Evolutionary conservation across 2,797 vertebrate genomes (phyloP).

Genomic region (Platalea minor): DNA sequence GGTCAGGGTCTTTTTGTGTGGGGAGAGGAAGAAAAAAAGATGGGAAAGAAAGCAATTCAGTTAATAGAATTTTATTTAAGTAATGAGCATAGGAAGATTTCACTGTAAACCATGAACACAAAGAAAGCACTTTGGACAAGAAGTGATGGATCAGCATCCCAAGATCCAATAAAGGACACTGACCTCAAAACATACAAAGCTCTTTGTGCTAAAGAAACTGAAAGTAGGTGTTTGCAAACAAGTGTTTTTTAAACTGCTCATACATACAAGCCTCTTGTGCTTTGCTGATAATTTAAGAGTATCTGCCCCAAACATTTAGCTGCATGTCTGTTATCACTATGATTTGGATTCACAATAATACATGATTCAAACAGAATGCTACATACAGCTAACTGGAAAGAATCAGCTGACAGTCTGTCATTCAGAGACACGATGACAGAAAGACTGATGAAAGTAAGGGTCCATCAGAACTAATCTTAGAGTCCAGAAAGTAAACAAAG

Average conservation of each 20-base stretch:
- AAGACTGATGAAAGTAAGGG: neutral
- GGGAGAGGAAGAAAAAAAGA: neutral
- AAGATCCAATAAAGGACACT: neutral
- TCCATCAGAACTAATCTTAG: neutral
- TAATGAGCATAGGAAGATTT: neutral
- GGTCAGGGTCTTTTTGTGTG: neutral
- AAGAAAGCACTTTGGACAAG: neutral
- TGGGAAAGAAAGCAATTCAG: neutral
- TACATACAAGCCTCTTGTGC: neutral
- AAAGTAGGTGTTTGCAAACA: neutral
- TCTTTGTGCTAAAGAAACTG: neutral
- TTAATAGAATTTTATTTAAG: neutral
- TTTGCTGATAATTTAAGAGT: neutral
- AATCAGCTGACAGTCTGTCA: neutral
- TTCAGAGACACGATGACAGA: neutral
- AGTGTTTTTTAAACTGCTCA: neutral
- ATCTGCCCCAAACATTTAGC: neutral
- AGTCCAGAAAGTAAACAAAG: neutral
- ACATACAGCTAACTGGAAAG: neutral
- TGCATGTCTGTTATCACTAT: neutral
- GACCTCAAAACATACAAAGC: neutral
- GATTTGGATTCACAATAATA: neutral
- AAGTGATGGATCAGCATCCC: constrained; percentile 8
- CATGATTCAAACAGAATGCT: neutral
- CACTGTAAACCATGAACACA: neutral